phyloP scores from a whole-genome alignment of 2,113 vertebrate species.

The Carassius carassius region DNA sequence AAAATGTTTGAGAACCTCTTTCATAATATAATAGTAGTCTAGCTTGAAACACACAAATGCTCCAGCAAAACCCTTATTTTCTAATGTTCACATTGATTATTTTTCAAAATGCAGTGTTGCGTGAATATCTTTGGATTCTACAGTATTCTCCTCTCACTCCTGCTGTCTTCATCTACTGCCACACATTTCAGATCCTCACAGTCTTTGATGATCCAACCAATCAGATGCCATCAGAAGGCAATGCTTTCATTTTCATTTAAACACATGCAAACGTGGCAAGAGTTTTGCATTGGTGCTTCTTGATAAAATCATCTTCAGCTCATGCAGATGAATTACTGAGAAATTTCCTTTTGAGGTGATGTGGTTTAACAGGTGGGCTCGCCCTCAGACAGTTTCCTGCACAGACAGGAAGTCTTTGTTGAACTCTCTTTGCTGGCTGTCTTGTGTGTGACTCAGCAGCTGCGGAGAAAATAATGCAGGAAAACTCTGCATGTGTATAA shows the following conservation, averaged over 20 bases:
- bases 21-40: too few relatives aligned
- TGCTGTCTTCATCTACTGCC: neutral
- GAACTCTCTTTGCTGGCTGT: neutral
- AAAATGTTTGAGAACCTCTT: too few relatives aligned
- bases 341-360: neutral
- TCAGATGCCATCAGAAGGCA: neutral
- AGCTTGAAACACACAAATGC: neutral
- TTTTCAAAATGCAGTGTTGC: neutral
- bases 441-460: neutral
- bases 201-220: conserved; percentile 64
- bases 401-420: neutral
- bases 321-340: neutral
- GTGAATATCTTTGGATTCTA: neutral
- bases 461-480: neutral
- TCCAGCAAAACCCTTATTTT: neutral
- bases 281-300: neutral
- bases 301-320: neutral
- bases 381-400: neutral
- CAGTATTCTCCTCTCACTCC: neutral
- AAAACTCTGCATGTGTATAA: neutral
- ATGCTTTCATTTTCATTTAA: neutral
- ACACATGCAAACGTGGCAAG: neutral
- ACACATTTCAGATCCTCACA: conserved; percentile 19
- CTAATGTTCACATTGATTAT: neutral
- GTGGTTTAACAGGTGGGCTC: conserved; percentile 36